Conservation (phyloP, 1,140 invertebrate species). For the Liolophura sinensis region DNA sequence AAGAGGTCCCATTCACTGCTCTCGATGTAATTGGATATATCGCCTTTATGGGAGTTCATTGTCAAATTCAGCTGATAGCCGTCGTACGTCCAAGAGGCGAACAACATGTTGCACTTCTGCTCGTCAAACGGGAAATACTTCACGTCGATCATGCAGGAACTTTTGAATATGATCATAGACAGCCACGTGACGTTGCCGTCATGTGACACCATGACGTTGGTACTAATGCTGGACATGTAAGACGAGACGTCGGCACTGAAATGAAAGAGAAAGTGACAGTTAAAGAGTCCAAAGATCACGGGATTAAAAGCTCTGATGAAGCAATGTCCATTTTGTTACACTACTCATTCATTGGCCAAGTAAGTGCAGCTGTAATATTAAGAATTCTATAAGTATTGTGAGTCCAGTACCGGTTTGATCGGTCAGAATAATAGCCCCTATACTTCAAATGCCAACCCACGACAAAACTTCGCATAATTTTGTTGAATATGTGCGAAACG, state of each 20-base stretch:
- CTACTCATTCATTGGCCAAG: background rate
- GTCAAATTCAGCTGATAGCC: slow-evolving; percentile 62
- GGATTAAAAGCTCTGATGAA: background rate
- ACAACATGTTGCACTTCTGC: slow-evolving; percentile 64
- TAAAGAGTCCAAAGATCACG: background rate
- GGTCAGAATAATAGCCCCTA: too few relatives aligned
- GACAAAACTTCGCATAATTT: too few relatives aligned
- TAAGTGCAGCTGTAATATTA: too few relatives aligned
- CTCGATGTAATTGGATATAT: slow-evolving; percentile 59
- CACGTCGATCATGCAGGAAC: slow-evolving; percentile 61
- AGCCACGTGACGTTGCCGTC: slow-evolving; percentile 63
- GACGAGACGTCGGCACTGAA: slow-evolving; percentile 55
- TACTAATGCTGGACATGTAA: slow-evolving; percentile 51
- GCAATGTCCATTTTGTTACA: too few relatives aligned
- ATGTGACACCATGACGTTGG: slow-evolving; percentile 60
- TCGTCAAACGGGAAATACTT: slow-evolving; percentile 63
- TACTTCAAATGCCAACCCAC: too few relatives aligned
- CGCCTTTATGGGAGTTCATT: slow-evolving; percentile 46
- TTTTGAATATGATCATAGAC: slow-evolving; percentile 62
- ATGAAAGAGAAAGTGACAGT: slow-evolving; percentile 9
- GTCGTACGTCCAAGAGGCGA: slow-evolving; percentile 97
- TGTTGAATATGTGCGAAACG: too few relatives aligned
- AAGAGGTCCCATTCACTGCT: slow-evolving; percentile 60
- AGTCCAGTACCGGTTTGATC: too few relatives aligned
- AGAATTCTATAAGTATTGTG: too few relatives aligned